Evolutionary conservation across 92 coral and sea anemone genomes (phyloP).

Genomic region (Porites lobata): DNA sequence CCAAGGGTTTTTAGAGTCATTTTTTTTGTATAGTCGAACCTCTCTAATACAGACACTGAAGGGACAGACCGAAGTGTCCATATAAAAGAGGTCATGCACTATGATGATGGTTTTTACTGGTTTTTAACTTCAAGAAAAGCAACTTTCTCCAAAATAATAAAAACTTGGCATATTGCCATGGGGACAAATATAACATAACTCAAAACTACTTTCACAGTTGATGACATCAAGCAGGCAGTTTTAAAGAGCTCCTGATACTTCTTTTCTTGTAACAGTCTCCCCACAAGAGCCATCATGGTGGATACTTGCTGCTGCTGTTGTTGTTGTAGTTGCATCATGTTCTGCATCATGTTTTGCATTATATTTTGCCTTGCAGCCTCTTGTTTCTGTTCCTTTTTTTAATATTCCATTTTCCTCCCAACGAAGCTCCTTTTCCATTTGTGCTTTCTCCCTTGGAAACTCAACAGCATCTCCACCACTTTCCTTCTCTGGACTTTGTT

Average conservation of each 20-base stretch:
- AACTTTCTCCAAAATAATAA: slow-evolving; percentile 13
- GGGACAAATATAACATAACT: slow-evolving; percentile 23
- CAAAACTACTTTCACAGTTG: slow-evolving; percentile 19
- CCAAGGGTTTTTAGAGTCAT: background rate
- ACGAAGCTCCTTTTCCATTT: slow-evolving; percentile 25
- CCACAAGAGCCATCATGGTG: slow-evolving; percentile 23
- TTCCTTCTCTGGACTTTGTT: slow-evolving; percentile 21
- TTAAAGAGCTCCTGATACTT: slow-evolving; percentile 13
- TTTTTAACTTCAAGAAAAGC: slow-evolving; percentile 26
- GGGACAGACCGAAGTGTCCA: no score
- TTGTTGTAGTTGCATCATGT: slow-evolving; percentile 32
- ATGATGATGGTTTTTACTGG: background rate
- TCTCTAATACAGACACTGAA: no score
- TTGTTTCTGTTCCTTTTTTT: slow-evolving; percentile 28
- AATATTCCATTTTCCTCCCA: background rate
- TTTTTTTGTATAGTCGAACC: no score
- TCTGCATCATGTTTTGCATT: slow-evolving; percentile 11
- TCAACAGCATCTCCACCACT: slow-evolving; percentile 30
- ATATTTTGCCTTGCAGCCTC: slow-evolving; percentile 25
- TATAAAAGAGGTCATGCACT: no score
- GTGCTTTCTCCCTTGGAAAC: slow-evolving; percentile 33
- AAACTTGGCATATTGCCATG: slow-evolving; percentile 26
- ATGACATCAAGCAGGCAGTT: slow-evolving; percentile 29
- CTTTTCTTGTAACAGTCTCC: slow-evolving; percentile 17
- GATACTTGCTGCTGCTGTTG: slow-evolving; percentile 28